Conservation (phyloP, 2,888 invertebrate species). For the Pristionchus entomophagus region DNA sequence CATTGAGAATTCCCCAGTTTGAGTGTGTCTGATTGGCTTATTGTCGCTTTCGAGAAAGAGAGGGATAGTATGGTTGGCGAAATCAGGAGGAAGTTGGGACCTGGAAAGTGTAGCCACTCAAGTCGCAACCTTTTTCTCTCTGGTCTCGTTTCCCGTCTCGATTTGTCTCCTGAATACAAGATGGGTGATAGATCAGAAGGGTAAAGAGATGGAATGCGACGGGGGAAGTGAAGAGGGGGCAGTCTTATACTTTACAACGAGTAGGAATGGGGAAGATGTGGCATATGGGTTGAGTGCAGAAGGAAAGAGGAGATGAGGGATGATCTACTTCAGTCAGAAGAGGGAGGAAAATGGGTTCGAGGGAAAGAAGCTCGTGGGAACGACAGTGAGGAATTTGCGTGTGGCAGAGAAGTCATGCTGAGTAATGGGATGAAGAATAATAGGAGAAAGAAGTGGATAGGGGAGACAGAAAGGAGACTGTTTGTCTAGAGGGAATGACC, state of each 20-base stretch:
- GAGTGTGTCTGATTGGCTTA: background rate
- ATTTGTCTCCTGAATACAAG: conserved; percentile 24
- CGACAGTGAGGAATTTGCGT: conserved; percentile 9
- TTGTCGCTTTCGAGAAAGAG: background rate
- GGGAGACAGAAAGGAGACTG: conserved; percentile 6
- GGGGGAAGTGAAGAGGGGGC: conserved; percentile 1
- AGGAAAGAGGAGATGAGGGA: conserved; percentile 26
- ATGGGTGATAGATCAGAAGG: conserved; percentile 22
- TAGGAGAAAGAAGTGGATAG: background rate
- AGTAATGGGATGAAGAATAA: conserved; percentile 27
- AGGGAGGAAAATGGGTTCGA: background rate
- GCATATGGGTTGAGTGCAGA: conserved; percentile 9
- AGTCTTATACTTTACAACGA: conserved; percentile 16
- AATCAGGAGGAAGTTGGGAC: no score
- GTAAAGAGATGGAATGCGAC: conserved; percentile 18
- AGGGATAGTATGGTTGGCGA: background rate
- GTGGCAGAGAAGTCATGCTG: conserved; percentile 33
- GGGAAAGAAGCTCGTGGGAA: background rate
- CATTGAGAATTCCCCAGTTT: background rate
- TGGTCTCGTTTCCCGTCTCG: background rate
- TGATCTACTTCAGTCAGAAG: background rate
- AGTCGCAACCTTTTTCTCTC: background rate
- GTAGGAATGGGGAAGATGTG: conserved; percentile 26
- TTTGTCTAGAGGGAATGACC: background rate
- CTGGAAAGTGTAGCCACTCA: background rate